Evolutionary conservation across 2,888 invertebrate species (phyloP), one percentile per base, ranked within the genome.

Genomic region (Lysandra coridon): DNA sequence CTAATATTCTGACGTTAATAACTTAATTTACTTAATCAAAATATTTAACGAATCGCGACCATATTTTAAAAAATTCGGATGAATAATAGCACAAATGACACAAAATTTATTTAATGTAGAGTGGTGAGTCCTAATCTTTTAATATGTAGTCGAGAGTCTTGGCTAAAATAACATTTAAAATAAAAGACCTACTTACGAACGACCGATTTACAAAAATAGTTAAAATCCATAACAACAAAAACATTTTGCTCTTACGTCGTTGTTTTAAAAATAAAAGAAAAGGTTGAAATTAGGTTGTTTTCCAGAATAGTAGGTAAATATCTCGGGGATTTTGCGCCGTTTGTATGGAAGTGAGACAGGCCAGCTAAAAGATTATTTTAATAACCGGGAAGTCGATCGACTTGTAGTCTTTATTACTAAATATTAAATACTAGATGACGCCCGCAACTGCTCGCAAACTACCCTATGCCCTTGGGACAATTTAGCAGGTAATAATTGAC

Each of bases 151-250:
- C 57, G 57, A 30, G 10, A 64, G 23, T 64, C 30, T 30, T 7
- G 30, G 64, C 44, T 53, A 33, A 76, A 76, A 76, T 53, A 53
- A 30, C 4, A 33, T 33, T 57, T 33, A 6, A 53, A 53, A 30
- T 76, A 53, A 75, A 75, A 30, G 75, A 75, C 53, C 75, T 53
- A 75, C 53, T 49, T 75, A 49, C 23, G 30, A 53, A 57, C 57
- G 76, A 76, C 76, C 76, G 76, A 76, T 76, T 57, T 76, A 57
- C 76, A 53, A 57, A 76, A 76, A 76, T 76, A 76, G 76, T 76
- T 76, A 53, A 76, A 33, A 75, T 75, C 23, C 49, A 30, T 75
- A 75, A 75, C 44, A 30, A 75, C 44, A 14, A 30, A 76, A 23
- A 53, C 76, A 76, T 76, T 57, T 57, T 75, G 12, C 33, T 76